Evolutionary conservation across 2,888 invertebrate species (phyloP), one percentile per base, ranked within the genome.

Genomic region (Synanthedon myopaeformis): DNA sequence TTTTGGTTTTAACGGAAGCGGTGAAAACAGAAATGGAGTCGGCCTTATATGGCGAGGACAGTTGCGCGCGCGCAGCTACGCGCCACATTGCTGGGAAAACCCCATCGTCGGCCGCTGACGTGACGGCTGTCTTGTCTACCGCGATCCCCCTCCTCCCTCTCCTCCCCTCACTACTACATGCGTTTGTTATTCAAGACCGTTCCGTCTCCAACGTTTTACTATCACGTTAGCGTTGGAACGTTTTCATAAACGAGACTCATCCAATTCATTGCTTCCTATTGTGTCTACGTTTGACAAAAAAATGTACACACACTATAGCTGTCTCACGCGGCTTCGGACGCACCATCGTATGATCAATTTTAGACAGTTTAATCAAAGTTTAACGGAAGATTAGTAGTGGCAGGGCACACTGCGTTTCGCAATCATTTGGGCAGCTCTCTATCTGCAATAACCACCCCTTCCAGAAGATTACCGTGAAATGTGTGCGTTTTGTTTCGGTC

Each of bases 81-180:
- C 68, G 73, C 71, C 77, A 72, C 82, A 84, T 81, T 63, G 70
- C 69, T 86, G 83, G 88, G 87, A 87, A 88, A 88, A 86, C 85
- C 87, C 87, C 76, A 80, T 60, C 64, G 54, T 61, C 35, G 62
- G 53, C 58, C 59, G 49, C 49, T 19, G 17, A 23, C 14, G 45
- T n/a, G 12, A 14, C 45, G 45, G 12, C 45, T 11, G 13, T 45
- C 49, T 19, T 14, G 49, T 49, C 23, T 14, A 45, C 45, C 45
- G 45, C 45, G 13, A 12, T 13, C 13, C 42, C n/a, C 42, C 42
- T 2, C 13, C n/a, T 3, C 42, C 45, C 45, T 3, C 12, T 12
- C n/a, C n/a, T 6, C 42, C n/a, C 42, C 42, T 12, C 42, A 13
- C 13, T 23, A 23, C 23, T 23, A 23, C 23, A 23, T 23, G 23